These are phyloP conservation scores for Presbytis comata DNA, from an alignment of 2,797 vertebrate species.

Conservation along the genomic window DNA sequence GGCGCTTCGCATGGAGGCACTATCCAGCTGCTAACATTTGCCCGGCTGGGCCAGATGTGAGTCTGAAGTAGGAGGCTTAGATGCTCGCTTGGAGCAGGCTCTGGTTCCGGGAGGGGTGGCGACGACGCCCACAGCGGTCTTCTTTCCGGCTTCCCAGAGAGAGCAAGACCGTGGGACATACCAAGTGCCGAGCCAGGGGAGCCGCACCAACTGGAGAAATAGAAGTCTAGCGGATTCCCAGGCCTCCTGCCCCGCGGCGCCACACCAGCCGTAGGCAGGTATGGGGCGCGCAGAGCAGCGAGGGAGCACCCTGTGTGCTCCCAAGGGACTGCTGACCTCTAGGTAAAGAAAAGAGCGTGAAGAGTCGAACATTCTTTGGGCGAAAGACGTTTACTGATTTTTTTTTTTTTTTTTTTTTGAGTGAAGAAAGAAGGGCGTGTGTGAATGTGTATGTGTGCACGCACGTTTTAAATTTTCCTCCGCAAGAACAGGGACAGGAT, in stretches of 20 bases:
- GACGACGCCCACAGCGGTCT: constrained; percentile 60
- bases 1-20: constrained; percentile 26
- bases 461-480: constrained; percentile 49
- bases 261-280: background rate
- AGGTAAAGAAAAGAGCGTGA: background rate
- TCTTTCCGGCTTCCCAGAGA: constrained; percentile 42
- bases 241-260: background rate
- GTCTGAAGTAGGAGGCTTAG: background rate
- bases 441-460: background rate
- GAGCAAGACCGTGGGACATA: constrained; percentile 70
- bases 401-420: constrained; percentile 42
- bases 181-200: constrained; percentile 70
- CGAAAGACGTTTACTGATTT: constrained; percentile 9
- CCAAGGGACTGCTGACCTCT: background rate
- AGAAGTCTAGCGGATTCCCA: background rate
- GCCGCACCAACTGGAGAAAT: background rate
- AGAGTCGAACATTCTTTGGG: constrained; percentile 24
- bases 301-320: background rate
- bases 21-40: constrained; percentile 50
- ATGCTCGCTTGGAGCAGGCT: background rate
- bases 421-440: constrained; percentile 50
- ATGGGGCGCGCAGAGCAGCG: background rate
- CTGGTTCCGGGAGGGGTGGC: constrained; percentile 43
- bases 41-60: constrained; percentile 48
- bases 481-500: background rate